Conservation (phyloP, 2,888 invertebrate genomes). For the Phalangium opilio region DNA sequence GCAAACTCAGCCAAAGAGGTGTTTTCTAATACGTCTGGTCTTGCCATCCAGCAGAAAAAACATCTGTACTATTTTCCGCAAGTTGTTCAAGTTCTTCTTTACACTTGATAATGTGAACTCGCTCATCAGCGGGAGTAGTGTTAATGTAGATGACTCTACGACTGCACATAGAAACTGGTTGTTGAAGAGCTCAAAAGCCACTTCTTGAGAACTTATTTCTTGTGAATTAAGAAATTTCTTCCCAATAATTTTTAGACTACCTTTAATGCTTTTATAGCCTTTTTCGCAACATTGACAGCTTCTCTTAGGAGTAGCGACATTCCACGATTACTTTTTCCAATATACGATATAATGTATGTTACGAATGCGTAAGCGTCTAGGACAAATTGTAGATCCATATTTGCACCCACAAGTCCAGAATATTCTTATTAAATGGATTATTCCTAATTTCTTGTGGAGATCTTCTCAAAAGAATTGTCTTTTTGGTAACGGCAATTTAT, state of each 20-base stretch:
- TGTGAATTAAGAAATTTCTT: conserved; percentile 22
- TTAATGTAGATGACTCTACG: conserved; percentile 19
- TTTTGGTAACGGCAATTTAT: not conserved
- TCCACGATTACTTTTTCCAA: conserved; percentile 9
- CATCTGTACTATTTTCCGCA: not conserved
- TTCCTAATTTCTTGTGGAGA: not conserved
- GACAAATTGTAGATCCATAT: conserved; percentile 10
- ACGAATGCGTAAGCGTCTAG: conserved; percentile 9
- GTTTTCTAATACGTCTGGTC: too few relatives aligned
- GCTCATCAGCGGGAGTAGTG: conserved; percentile 20
- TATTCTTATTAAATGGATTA: not conserved
- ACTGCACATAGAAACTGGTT: conserved; percentile 19
- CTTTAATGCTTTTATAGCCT: conserved; percentile 21
- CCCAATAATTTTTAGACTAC: conserved; percentile 18
- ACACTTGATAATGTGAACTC: conserved; percentile 23
- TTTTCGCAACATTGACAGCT: conserved; percentile 21
- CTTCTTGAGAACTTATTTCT: conserved; percentile 24
- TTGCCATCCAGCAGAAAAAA: too few relatives aligned
- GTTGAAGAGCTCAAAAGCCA: conserved; percentile 19
- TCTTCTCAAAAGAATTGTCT: not conserved
- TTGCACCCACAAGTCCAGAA: not conserved
- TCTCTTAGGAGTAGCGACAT: conserved; percentile 9
- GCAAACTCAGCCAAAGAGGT: too few relatives aligned
- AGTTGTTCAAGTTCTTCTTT: not conserved
- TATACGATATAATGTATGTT: conserved; percentile 6